phyloP scores from a whole-genome alignment of 2,888 invertebrate species.

The Cyclophora punctaria region DNA sequence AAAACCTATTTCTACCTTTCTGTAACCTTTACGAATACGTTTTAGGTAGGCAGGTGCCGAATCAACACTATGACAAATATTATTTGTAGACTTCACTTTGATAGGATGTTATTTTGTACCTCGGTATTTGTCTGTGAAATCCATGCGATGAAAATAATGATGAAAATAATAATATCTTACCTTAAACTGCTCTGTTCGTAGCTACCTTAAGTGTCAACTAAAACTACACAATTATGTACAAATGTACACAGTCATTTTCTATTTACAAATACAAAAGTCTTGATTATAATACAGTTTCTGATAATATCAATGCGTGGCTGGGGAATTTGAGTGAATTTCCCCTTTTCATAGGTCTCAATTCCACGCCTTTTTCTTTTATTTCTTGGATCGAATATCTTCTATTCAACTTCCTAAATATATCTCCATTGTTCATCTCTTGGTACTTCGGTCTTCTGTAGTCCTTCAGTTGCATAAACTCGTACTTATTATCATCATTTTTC shows the following conservation, averaged over 20 bases:
- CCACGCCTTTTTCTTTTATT: constrained; percentile 41
- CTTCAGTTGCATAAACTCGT: constrained; percentile 36
- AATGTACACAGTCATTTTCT: constrained; percentile 6
- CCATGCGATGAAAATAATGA: no score
- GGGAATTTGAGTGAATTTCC: constrained; percentile 25
- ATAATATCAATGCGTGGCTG: constrained; percentile 41
- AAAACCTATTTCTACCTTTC: no score
- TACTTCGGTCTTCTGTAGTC: constrained; percentile 50
- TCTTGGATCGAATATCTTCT: constrained; percentile 46
- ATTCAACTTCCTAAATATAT: constrained; percentile 37
- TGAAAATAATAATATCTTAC: no score
- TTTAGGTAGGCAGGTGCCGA: no score
- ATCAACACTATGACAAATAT: no score
- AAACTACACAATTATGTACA: no score
- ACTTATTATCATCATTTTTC: constrained; percentile 11
- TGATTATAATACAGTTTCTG: constrained; percentile 55
- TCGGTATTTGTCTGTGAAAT: no score
- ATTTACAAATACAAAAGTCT: constrained; percentile 17
- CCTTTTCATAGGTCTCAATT: constrained; percentile 27
- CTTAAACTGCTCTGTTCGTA: no score
- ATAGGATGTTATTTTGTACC: no score
- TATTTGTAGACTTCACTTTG: no score
- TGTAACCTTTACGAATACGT: no score
- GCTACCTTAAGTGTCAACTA: no score
- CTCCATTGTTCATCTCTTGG: constrained; percentile 30